Evolutionary conservation across 1,140 invertebrate genomes (phyloP).

Genomic region (Sycophaga agraensis): DNA sequence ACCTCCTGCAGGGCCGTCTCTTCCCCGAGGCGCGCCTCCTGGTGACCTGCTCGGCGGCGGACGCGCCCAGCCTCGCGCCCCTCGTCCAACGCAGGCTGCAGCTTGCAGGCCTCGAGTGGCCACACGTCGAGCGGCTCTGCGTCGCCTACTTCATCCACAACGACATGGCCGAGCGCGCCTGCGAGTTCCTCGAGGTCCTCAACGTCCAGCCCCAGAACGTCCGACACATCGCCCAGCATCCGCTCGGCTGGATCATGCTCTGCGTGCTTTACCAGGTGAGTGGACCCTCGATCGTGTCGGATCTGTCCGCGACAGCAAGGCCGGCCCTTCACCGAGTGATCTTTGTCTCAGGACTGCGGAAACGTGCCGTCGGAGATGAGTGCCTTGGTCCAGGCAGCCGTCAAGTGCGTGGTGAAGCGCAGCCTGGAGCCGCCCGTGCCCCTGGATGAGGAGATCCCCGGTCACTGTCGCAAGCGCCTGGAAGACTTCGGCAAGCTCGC

Average conservation of each 20-base stretch:
- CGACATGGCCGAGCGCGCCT: conserved; percentile 47
- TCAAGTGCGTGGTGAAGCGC: conserved; percentile 53
- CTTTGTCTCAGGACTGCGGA: conserved; percentile 38
- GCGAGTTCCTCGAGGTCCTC: conserved; percentile 44
- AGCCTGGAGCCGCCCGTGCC: conserved; percentile 46
- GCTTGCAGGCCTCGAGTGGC: conserved; percentile 59
- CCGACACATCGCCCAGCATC: conserved; percentile 56
- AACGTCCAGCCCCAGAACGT: conserved; percentile 44
- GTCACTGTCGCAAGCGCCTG: conserved; percentile 55
- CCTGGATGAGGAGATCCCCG: conserved; percentile 50
- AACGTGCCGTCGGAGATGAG: conserved; percentile 44
- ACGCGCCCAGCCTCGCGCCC: conserved; percentile 44
- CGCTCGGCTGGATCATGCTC: conserved; percentile 60
- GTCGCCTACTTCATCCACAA: conserved; percentile 57
- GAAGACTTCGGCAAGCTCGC: conserved; percentile 59
- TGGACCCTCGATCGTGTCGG: not conserved
- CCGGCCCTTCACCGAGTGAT: too few species aligned
- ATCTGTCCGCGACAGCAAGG: not conserved
- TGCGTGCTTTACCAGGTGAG: conserved; percentile 57
- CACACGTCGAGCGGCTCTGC: conserved; percentile 57
- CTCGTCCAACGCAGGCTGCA: conserved; percentile 55
- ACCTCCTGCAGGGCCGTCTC: conserved; percentile 59
- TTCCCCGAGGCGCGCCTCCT: conserved; percentile 61
- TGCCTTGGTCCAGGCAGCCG: conserved; percentile 51
- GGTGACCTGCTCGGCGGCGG: conserved; percentile 55